A percentile compares a stretch with the other conserved stretches of the same genome.
These are phyloP conservation scores for Otolemur crassicaudatus DNA, from an alignment of 2,797 vertebrate species.

Conservation along the genomic window DNA sequence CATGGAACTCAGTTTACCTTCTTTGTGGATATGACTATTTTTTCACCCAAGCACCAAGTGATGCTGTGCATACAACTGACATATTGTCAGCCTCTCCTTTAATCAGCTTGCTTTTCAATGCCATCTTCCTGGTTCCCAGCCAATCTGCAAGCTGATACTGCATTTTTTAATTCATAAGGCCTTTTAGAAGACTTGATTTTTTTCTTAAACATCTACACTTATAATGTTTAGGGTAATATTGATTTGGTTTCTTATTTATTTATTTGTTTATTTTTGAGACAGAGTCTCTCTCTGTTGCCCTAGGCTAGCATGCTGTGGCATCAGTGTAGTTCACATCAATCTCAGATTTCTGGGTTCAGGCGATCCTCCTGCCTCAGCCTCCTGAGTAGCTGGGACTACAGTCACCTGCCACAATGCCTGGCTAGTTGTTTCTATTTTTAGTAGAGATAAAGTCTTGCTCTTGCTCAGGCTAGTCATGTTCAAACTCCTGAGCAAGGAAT, in stretches of 20 bases:
- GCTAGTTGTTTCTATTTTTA: too few relatives aligned
- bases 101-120: background rate
- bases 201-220: background rate
- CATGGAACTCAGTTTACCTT: background rate
- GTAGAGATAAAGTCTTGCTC: too few relatives aligned
- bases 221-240: background rate
- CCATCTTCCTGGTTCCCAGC: conserved; percentile 7
- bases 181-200: background rate
- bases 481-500: too few relatives aligned
- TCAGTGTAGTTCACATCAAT: too few relatives aligned
- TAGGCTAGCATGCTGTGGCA: too few relatives aligned
- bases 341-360: too few relatives aligned
- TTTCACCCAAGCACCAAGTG: background rate
- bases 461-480: too few relatives aligned
- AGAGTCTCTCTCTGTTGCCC: too few relatives aligned
- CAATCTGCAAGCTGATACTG: background rate
- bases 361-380: too few relatives aligned
- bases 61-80: background rate
- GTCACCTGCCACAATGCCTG: too few relatives aligned
- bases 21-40: background rate
- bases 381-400: too few relatives aligned
- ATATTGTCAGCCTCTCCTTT: background rate
- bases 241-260: background rate
- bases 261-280: background rate
- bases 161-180: background rate